These are phyloP conservation scores for Pediacus dermestoides DNA, from an alignment of 2,888 invertebrate species.

Conservation along the genomic window DNA sequence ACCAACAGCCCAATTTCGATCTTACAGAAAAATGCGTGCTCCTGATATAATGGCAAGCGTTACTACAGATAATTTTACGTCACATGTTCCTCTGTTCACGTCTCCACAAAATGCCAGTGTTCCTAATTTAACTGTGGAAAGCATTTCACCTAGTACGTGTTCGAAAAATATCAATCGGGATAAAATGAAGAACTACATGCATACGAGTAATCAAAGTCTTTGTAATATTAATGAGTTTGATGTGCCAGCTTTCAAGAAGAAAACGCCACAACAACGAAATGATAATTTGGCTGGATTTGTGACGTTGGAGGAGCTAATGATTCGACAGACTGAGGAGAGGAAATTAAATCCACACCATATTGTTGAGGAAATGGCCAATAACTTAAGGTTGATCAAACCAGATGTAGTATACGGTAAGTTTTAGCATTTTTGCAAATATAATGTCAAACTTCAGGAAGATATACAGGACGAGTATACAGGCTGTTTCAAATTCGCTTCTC, in stretches of 20 bases:
- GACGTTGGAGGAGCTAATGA: constrained; percentile 77
- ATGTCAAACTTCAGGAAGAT: no score
- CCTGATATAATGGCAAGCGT: constrained; percentile 44
- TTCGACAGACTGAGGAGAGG: constrained; percentile 70
- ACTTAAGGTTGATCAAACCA: constrained; percentile 50
- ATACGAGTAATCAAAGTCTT: constrained; percentile 69
- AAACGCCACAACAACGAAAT: constrained; percentile 32
- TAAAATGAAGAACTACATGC: constrained; percentile 54
- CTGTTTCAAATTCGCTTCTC: no score
- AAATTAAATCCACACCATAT: constrained; percentile 49
- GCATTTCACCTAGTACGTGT: constrained; percentile 11
- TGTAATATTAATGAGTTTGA: constrained; percentile 57
- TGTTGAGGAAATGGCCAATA: constrained; percentile 38
- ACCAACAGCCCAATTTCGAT: constrained; percentile 75
- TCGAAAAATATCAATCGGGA: constrained; percentile 5
- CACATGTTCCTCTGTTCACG: constrained; percentile 44
- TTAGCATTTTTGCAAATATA: constrained; percentile 10
- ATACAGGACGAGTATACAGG: no score
- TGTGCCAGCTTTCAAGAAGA: constrained; percentile 31
- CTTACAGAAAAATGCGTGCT: constrained; percentile 62
- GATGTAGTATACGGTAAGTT: constrained; percentile 56
- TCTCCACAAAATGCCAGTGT: constrained; percentile 43
- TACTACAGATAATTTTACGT: constrained; percentile 48
- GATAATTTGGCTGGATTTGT: constrained; percentile 66
- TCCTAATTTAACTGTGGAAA: constrained; percentile 41